A percentile compares a stretch with the other conserved stretches of the same genome.
Conservation (phyloP, 2,113 vertebrate genomes). For the Furnarius figulus region DNA sequence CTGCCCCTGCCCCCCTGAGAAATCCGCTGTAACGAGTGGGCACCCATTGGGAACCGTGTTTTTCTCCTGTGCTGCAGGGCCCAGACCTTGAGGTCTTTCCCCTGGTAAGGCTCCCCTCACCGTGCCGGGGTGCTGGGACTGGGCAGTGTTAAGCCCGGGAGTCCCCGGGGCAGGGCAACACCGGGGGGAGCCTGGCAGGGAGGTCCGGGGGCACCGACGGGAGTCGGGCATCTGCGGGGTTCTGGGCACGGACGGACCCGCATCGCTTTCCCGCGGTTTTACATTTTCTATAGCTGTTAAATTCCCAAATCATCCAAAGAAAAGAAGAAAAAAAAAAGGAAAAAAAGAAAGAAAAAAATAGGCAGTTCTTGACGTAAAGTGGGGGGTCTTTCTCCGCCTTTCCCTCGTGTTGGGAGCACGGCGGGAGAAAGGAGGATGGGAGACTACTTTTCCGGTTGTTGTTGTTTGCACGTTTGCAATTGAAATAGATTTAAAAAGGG, state of each 20-base stretch:
- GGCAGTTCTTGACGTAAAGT: neutral
- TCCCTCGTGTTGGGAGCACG: neutral
- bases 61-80: neutral
- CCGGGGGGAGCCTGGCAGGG: neutral
- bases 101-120: too few relatives aligned
- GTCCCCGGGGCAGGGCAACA: neutral
- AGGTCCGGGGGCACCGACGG: neutral
- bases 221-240: neutral
- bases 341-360: too few relatives aligned
- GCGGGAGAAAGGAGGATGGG: neutral
- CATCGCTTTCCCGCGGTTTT: slow-evolving; percentile 19
- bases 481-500: neutral
- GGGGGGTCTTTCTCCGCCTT: neutral
- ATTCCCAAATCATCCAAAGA: slow-evolving; percentile 18
- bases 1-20: neutral
- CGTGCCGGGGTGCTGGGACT: neutral
- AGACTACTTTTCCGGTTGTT: neutral
- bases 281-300: slow-evolving; percentile 7
- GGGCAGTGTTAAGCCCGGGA: neutral
- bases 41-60: neutral
- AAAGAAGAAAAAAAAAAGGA: neutral
- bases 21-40: neutral
- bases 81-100: neutral
- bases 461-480: neutral
- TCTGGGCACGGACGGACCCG: neutral